Percentiles rank a stretch among this genome's conserved stretches.
Conservation (phyloP, 2,113 vertebrate genomes). For the Erythrocebus patas region DNA sequence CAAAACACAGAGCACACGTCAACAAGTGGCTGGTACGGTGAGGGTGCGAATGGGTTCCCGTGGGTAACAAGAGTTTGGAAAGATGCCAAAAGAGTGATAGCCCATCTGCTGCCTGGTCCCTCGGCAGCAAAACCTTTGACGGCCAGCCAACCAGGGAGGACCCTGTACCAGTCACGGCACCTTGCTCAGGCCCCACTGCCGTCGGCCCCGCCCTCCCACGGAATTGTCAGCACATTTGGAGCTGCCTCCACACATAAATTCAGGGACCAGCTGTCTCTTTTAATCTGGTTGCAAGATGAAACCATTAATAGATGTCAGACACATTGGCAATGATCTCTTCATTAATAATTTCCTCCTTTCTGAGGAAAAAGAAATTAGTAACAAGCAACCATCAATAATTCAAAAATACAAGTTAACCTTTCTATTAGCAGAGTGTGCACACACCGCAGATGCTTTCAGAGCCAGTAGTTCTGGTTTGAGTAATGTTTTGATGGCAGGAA, state of each 20-base stretch:
- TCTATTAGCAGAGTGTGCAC: constrained; percentile 65
- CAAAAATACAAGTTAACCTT: constrained; percentile 83
- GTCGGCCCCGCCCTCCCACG: constrained; percentile 2
- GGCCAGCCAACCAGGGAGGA: background rate
- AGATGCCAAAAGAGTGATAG: background rate
- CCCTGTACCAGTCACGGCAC: background rate
- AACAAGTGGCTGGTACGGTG: background rate
- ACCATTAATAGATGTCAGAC: constrained; percentile 83
- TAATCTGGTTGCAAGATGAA: constrained; percentile 76
- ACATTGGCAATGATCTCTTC: constrained; percentile 80
- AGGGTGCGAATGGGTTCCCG: background rate
- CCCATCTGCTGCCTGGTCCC: background rate
- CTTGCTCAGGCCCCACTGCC: background rate
- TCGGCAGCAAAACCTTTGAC: background rate
- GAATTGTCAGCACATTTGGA: constrained; percentile 59
- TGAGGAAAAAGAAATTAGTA: constrained; percentile 76
- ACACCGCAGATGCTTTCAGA: constrained; percentile 20
- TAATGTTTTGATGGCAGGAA: constrained; percentile 35
- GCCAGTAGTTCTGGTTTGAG: constrained; percentile 37
- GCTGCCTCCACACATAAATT: constrained; percentile 65
- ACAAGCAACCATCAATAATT: constrained; percentile 79
- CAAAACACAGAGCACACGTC: background rate
- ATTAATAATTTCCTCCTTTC: constrained; percentile 83
- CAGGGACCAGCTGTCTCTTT: constrained; percentile 79
- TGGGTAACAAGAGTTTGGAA: background rate